Conservation (phyloP, 2,888 invertebrate species). For the Zaprionus lineosus region DNA sequence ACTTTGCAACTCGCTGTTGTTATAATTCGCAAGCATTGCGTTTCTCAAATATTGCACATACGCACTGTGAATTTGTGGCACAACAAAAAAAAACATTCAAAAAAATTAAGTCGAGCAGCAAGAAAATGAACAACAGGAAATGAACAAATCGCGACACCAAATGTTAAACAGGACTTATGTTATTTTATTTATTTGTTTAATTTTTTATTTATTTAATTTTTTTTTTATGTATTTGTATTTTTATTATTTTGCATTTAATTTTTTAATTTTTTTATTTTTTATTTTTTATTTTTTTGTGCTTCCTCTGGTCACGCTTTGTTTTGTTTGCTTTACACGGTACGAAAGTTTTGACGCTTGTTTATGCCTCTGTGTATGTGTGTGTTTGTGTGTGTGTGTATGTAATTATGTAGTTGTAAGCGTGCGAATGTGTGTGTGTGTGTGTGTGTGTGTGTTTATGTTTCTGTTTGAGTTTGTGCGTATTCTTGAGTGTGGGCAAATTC, state of each 20-base stretch:
- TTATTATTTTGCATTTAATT: background rate
- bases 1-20: background rate
- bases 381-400: slow-evolving; percentile 6
- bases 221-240: background rate
- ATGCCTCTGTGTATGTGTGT: slow-evolving; percentile 1
- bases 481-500: background rate
- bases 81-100: slow-evolving; percentile 43
- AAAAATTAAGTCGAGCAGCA: slow-evolving; percentile 30
- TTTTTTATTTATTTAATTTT: background rate
- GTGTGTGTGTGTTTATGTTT: background rate
- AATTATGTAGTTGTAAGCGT: background rate
- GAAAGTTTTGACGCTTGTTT: background rate
- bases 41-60: slow-evolving; percentile 52
- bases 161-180: slow-evolving; percentile 8
- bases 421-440: slow-evolving; percentile 6
- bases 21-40: slow-evolving; percentile 16
- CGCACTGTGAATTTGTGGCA: slow-evolving; percentile 60
- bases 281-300: slow-evolving; percentile 2
- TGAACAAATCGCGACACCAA: slow-evolving; percentile 8
- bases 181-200: background rate
- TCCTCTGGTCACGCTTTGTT: slow-evolving; percentile 26
- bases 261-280: background rate
- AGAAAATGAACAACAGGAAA: slow-evolving; percentile 8
- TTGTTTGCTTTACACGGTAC: slow-evolving; percentile 23
- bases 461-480: no score